Base-by-base conservation (phyloP, 2,888 invertebrate species). In the Polydrusus pterygomalis region DNA sequence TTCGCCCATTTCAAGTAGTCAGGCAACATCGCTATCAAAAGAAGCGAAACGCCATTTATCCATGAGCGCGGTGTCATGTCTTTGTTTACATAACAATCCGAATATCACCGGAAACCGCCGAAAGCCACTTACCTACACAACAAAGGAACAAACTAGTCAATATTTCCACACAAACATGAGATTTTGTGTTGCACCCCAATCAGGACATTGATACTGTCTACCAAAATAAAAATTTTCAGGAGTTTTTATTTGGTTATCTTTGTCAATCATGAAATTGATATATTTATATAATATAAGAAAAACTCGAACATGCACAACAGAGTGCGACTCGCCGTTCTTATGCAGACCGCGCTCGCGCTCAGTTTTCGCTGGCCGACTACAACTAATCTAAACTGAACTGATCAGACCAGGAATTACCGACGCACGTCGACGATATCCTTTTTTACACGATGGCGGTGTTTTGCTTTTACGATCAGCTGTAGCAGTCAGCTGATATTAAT, bases 51-150 rank as follows among this genome's bases (percentile, higher is more conserved):
- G 34, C 11, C 13, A 11, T 38, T n/a, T 11, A 6, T 13, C 63
- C 20, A 43, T 11, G 13, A 1, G 43, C 43, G 43, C n/a, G 11
- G 13, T n/a, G 40, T 54, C 60, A 76, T 45, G 75, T 71, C 74
- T 77, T 77, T 83, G 85, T 86, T 86, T 86, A 86, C 85, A 85
- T 86, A 86, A 86, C 83, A 85, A 81, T 83, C 78, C 81, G 82
- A 80, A 58, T 30, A 49, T 71, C 70, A 64, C 58, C 82, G 82
- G 79, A 75, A 68, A 65, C 38, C 40, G 34, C 74, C 81, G 82
- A 82, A 74, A 72, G 38, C 20, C 70, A 76, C 75, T 75, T 78
- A 80, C 81, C 81, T 81, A 81, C 72, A 72, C 77, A 84, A 85
- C 85, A 85, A 85, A 85, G 84, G 78, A 84, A 70, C 38, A 34